These are phyloP conservation scores for Dendronephthya gigantea DNA, from an alignment of 64 coral and sea anemone species.

Conservation along the genomic window DNA sequence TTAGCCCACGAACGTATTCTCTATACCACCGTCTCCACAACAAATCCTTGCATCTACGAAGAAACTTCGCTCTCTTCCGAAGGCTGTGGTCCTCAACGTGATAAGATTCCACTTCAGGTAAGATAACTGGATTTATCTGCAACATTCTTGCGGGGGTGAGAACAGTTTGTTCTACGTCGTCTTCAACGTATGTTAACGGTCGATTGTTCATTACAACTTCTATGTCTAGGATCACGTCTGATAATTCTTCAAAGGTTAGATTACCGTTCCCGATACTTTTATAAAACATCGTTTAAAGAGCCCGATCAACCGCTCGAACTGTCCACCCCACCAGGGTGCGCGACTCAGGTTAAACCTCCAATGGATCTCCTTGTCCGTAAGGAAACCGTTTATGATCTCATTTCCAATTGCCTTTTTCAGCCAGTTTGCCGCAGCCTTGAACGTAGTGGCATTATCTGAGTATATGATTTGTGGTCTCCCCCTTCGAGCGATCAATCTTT, in stretches of 20 bases:
- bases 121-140: neutral
- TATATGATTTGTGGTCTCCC: neutral
- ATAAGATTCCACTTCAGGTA: neutral
- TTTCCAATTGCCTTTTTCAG: neutral
- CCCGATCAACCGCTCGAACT: conserved; percentile 19
- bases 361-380: neutral
- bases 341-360: conserved; percentile 29
- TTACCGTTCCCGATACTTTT: conserved; percentile 20
- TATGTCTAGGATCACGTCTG: neutral
- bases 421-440: neutral
- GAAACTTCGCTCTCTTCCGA: neutral
- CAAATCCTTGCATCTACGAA: neutral
- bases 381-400: neutral
- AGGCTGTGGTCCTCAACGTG: neutral
- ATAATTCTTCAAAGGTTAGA: neutral
- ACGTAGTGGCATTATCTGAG: neutral
- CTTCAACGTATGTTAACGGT: neutral
- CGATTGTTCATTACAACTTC: neutral
- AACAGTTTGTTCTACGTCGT: neutral
- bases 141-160: neutral
- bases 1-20: neutral
- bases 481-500: conserved; percentile 10
- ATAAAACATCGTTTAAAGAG: conserved; percentile 13
- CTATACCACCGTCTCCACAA: neutral
- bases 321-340: conserved; percentile 16